A percentile compares a stretch with the other conserved stretches of the same genome.
These are phyloP conservation scores for Chrysolophus pictus DNA, from an alignment of 2,797 vertebrate genomes.

Conservation along the genomic window DNA sequence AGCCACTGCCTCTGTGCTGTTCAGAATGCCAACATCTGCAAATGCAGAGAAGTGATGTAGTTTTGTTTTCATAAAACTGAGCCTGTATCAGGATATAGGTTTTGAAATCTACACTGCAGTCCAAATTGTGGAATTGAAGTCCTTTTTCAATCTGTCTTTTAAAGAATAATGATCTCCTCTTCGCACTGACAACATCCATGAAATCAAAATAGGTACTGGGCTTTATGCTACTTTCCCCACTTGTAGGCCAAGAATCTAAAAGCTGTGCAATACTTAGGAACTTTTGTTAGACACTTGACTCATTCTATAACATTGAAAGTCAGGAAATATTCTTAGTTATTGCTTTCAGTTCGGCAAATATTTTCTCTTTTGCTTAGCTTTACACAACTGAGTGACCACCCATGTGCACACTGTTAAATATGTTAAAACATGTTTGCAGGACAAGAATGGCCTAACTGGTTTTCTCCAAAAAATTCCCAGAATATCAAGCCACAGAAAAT, in stretches of 20 bases:
- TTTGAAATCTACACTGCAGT: neutral
- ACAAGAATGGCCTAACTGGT: neutral
- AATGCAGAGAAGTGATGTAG: neutral
- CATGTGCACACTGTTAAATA: neutral
- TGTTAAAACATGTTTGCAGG: neutral
- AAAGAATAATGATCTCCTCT: neutral
- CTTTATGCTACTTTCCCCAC: neutral
- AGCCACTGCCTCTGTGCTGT: constrained; percentile 71
- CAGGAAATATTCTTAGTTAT: neutral
- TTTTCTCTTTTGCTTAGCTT: neutral
- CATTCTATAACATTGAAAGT: neutral
- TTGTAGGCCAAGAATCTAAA: neutral
- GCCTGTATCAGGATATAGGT: neutral
- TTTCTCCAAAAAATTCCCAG: neutral
- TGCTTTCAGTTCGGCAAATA: constrained; percentile 2
- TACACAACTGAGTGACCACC: neutral
- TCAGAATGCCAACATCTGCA: constrained; percentile 76
- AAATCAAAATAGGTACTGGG: neutral
- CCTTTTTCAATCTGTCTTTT: neutral
- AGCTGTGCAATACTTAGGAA: neutral
- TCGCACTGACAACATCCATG: neutral
- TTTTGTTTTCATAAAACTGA: neutral
- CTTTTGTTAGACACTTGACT: neutral
- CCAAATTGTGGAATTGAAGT: neutral
- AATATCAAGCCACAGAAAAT: neutral